phyloP scores from a whole-genome alignment of 2,797 vertebrate genomes.

The Diglossa cyanea region DNA sequence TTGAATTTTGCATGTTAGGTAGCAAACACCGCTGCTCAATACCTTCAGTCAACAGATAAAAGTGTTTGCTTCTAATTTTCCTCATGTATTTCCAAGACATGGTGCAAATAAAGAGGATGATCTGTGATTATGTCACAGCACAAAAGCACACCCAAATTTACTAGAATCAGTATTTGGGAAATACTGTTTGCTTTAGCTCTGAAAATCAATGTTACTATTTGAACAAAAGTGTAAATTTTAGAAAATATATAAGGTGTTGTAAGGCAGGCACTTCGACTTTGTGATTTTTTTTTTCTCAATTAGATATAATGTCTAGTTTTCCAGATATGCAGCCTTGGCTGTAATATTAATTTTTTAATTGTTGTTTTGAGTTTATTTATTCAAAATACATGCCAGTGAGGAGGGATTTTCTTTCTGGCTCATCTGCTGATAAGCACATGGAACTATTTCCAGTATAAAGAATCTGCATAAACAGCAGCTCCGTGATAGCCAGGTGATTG shows the following conservation, averaged over 20 bases:
- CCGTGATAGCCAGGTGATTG: not conserved
- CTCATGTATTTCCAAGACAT: not conserved
- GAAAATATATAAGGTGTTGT: not conserved
- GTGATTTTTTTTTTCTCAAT: not conserved
- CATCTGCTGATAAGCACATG: not conserved
- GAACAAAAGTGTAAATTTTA: not conserved
- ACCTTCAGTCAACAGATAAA: not conserved
- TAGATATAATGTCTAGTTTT: not conserved
- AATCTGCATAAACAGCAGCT: not conserved
- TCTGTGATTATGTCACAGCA: not conserved
- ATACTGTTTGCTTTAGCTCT: not conserved
- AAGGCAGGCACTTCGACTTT: not conserved
- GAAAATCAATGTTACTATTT: not conserved
- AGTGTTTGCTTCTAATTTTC: not conserved
- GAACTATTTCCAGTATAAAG: slow-evolving; percentile 28
- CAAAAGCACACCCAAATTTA: not conserved
- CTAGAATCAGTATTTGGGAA: not conserved
- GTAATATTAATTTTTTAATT: not conserved
- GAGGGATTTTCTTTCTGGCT: not conserved
- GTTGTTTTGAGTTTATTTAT: not conserved
- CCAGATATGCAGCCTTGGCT: not conserved
- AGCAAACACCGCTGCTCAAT: not conserved
- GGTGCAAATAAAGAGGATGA: not conserved
- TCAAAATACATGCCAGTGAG: not conserved
- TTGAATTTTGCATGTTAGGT: not conserved